These are phyloP conservation scores for Caenorhabditis sulstoni DNA, from an alignment of 2,888 invertebrate species.

Conservation along the genomic window DNA sequence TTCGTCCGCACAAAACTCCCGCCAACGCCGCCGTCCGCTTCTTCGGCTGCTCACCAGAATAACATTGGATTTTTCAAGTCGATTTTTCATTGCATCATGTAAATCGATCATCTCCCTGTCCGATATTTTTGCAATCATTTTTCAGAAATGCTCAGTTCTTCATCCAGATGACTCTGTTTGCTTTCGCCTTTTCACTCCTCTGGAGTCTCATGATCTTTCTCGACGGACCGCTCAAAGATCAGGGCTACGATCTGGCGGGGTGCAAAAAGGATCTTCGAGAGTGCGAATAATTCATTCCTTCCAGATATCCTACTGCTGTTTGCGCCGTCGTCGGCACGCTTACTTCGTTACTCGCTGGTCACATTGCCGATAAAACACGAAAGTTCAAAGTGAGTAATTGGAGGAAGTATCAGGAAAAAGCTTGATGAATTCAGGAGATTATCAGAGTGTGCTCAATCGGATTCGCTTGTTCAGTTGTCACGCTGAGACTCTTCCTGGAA, in stretches of 20 bases:
- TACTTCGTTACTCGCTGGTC: constrained; percentile 71
- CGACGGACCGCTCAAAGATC: constrained; percentile 53
- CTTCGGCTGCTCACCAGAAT: constrained; percentile 70
- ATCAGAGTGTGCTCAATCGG: constrained; percentile 59
- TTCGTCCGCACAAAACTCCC: constrained; percentile 63
- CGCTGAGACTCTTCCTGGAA: constrained; percentile 31
- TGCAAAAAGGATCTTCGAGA: constrained; percentile 18
- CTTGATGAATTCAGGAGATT: constrained; percentile 46
- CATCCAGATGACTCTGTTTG: constrained; percentile 76
- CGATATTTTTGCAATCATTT: not conserved
- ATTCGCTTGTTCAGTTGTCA: constrained; percentile 47
- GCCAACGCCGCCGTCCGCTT: constrained; percentile 77
- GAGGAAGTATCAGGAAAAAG: not conserved
- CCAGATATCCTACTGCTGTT: constrained; percentile 60
- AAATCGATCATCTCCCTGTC: not conserved
- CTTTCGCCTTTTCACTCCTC: constrained; percentile 72
- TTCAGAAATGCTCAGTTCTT: constrained; percentile 68
- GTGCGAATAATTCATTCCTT: constrained; percentile 27
- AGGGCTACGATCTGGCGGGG: constrained; percentile 61
- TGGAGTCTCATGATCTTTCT: constrained; percentile 69
- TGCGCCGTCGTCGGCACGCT: constrained; percentile 71
- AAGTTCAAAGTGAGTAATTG: constrained; percentile 67
- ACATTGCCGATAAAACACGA: constrained; percentile 74
- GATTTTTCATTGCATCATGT: constrained; percentile 58
- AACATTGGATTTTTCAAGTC: constrained; percentile 62